These are phyloP conservation scores for Xyliphius kryptos DNA, from an alignment of 2,113 vertebrate species.

Conservation along the genomic window DNA sequence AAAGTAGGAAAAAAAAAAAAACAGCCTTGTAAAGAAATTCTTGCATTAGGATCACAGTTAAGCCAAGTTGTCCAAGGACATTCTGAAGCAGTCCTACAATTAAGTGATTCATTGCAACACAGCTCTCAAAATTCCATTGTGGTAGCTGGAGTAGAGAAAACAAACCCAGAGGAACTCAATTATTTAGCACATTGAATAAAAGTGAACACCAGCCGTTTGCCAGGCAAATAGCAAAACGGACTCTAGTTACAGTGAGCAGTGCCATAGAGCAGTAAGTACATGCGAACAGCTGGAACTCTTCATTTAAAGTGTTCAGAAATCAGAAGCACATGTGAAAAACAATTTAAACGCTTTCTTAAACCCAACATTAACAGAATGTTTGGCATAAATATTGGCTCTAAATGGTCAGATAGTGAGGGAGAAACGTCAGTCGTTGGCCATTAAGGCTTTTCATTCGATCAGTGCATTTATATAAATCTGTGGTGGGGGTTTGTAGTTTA, in stretches of 20 bases:
- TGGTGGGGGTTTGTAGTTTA: too few relatives aligned
- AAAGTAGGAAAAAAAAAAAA: background rate
- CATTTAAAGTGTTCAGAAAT: slow-evolving; percentile 30
- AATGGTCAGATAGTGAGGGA: too few relatives aligned
- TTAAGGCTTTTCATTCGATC: too few relatives aligned
- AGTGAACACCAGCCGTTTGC: slow-evolving; percentile 10
- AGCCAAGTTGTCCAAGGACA: slow-evolving; percentile 29
- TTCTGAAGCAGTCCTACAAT: background rate
- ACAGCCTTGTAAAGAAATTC: slow-evolving; percentile 3
- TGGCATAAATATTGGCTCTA: too few relatives aligned
- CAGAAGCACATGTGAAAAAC: slow-evolving; percentile 38
- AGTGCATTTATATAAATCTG: too few relatives aligned
- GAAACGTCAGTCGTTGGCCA: too few relatives aligned
- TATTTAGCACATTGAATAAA: slow-evolving; percentile 30
- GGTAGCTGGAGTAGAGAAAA: slow-evolving; percentile 14
- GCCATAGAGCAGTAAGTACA: slow-evolving; percentile 14
- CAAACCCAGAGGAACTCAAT: slow-evolving; percentile 3
- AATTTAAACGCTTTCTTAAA: slow-evolving; percentile 27
- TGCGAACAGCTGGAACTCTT: slow-evolving; percentile 30
- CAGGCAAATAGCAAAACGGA: slow-evolving; percentile 36
- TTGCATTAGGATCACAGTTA: slow-evolving; percentile 14
- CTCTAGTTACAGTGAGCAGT: slow-evolving; percentile 24
- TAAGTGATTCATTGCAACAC: slow-evolving; percentile 27
- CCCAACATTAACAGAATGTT: too few relatives aligned
- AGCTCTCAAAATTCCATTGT: slow-evolving; percentile 25